phyloP scores from a whole-genome alignment of 2,113 vertebrate genomes.

The Dicentrarchus labrax region DNA sequence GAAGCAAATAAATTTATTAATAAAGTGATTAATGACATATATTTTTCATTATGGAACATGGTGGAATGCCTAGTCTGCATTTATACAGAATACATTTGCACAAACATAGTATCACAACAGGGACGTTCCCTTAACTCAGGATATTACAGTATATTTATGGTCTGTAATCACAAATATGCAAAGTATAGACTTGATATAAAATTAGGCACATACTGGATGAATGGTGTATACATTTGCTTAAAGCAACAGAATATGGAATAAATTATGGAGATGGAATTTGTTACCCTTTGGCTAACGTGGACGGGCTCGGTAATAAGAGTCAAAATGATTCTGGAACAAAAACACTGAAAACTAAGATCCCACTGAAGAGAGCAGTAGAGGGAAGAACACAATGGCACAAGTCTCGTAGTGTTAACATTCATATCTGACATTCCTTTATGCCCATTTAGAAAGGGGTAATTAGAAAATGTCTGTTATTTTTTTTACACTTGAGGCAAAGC shows the following conservation, averaged over 20 bases:
- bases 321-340: not conserved
- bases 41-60: conserved; percentile 44
- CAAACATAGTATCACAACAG: conserved; percentile 41
- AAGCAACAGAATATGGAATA: conserved; percentile 52
- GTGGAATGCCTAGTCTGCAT: conserved; percentile 39
- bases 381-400: conserved; percentile 55
- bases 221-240: conserved; percentile 27
- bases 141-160: conserved; percentile 44
- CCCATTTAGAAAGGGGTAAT: not conserved
- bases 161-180: conserved; percentile 67
- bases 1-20: conserved; percentile 77
- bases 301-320: not conserved
- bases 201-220: conserved; percentile 80
- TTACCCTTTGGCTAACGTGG: conserved; percentile 58
- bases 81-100: conserved; percentile 51
- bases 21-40: conserved; percentile 63
- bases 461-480: conserved; percentile 15
- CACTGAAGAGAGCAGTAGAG: not conserved
- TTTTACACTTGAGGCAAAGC: not conserved
- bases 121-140: conserved; percentile 51
- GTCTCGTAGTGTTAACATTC: conserved; percentile 13
- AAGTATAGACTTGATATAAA: conserved; percentile 78
- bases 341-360: conserved; percentile 8
- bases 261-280: conserved; percentile 41
- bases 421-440: not conserved